A percentile compares a stretch with the other conserved stretches of the same genome.
phyloP scores from a whole-genome alignment of 2,888 invertebrate species.

The Cryptosula pallasiana region DNA sequence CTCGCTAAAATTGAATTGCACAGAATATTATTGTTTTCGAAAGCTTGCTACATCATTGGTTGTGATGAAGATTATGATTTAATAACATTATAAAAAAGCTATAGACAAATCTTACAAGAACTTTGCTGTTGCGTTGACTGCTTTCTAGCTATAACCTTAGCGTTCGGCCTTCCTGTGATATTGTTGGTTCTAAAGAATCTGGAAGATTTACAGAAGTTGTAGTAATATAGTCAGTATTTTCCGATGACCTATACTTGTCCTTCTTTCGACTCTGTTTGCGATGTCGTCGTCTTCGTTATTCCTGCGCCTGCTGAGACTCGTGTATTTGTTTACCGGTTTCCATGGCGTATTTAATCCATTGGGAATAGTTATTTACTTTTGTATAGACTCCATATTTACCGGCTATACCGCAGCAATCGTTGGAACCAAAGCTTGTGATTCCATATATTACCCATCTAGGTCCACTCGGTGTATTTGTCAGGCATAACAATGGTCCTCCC shows the following conservation, averaged over 20 bases:
- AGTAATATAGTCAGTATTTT: background rate
- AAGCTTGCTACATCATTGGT: too few species aligned
- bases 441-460: slow-evolving; percentile 65
- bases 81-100: too few species aligned
- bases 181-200: background rate
- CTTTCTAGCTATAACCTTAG: too few species aligned
- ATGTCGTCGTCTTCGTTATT: background rate
- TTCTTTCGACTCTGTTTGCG: background rate
- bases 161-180: too few species aligned
- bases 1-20: too few species aligned
- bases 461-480: slow-evolving; percentile 44
- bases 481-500: slow-evolving; percentile 61
- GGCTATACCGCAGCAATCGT: slow-evolving; percentile 81
- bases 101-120: too few species aligned
- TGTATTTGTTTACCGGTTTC: background rate
- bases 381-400: slow-evolving; percentile 92
- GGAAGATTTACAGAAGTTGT: background rate
- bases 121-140: too few species aligned
- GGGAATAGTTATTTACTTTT: slow-evolving; percentile 78
- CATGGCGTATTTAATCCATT: slow-evolving; percentile 64
- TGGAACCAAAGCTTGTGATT: slow-evolving; percentile 79
- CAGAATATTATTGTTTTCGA: too few species aligned
- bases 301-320: background rate
- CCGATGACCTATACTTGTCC: background rate
- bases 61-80: too few species aligned